Conservation (phyloP, 2,113 vertebrate species). For the Emydocephalus ijimae region DNA sequence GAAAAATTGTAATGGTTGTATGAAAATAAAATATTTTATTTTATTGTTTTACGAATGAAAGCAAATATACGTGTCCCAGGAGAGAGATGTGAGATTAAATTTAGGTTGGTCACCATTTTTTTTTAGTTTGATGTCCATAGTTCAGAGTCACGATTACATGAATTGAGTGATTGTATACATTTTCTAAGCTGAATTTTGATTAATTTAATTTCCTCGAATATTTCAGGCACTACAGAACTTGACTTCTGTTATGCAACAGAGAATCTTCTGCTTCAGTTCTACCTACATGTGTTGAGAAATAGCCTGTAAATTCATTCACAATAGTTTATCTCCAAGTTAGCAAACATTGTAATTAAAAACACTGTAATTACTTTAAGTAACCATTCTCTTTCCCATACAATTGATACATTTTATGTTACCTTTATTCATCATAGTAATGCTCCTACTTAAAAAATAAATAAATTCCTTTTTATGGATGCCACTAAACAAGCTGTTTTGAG, state of each 20-base stretch:
- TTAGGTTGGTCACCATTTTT: background rate
- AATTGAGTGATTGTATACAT: background rate
- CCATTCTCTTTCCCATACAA: background rate
- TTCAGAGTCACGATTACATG: background rate
- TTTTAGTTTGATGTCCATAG: background rate
- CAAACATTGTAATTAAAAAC: no score
- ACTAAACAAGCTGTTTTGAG: background rate
- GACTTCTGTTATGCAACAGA: background rate
- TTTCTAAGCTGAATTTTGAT: background rate
- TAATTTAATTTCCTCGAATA: background rate
- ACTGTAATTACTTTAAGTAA: no score
- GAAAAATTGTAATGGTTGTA: background rate
- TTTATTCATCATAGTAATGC: background rate
- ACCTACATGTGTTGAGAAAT: background rate
- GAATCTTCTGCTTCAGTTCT: background rate
- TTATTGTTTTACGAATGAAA: no score
- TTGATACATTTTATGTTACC: background rate
- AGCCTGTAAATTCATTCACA: background rate
- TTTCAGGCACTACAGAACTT: background rate
- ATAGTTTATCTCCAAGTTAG: background rate
- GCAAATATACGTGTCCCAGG: no score
- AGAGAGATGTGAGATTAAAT: no score
- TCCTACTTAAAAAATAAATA: background rate
- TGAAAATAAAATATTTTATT: background rate
- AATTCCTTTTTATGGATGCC: background rate